These are phyloP conservation scores for Hafferia zeledoni DNA, from an alignment of 2,797 vertebrate genomes.

Conservation along the genomic window DNA sequence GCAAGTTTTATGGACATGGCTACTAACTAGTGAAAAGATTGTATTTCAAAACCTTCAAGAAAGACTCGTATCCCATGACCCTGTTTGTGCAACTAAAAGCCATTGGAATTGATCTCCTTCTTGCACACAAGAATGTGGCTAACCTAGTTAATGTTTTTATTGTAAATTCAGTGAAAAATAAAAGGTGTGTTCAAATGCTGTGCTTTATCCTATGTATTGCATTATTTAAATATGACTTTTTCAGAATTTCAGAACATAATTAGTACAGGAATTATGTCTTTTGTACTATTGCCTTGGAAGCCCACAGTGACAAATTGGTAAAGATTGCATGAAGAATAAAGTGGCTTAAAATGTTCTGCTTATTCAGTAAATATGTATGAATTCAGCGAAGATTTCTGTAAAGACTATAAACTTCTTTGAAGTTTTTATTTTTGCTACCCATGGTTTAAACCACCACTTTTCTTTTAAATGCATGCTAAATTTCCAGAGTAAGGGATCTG, in stretches of 20 bases:
- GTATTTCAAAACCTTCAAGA: not conserved
- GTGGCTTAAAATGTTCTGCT: conserved; percentile 12
- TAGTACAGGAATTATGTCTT: not conserved
- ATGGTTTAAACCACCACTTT: not conserved
- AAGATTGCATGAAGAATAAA: not conserved
- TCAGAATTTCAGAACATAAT: conserved; percentile 18
- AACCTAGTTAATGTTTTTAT: not conserved
- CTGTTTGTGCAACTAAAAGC: not conserved
- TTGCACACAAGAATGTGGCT: not conserved
- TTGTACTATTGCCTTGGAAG: conserved; percentile 36
- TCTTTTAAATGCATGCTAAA: not conserved
- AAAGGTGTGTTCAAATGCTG: conserved; percentile 40
- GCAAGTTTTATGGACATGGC: not conserved
- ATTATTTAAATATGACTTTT: not conserved
- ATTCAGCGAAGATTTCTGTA: not conserved
- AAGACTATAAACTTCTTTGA: not conserved
- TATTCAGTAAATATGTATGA: conserved; percentile 28
- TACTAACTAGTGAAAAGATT: not conserved
- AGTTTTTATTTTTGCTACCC: not conserved
- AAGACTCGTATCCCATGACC: not conserved
- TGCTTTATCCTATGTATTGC: not conserved
- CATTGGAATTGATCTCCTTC: not conserved
- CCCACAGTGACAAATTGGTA: not conserved
- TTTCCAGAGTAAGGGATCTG: not conserved
- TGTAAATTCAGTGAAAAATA: conserved; percentile 29